phyloP scores from a whole-genome alignment of 1,140 invertebrate species.

The Plodia interpunctella region DNA sequence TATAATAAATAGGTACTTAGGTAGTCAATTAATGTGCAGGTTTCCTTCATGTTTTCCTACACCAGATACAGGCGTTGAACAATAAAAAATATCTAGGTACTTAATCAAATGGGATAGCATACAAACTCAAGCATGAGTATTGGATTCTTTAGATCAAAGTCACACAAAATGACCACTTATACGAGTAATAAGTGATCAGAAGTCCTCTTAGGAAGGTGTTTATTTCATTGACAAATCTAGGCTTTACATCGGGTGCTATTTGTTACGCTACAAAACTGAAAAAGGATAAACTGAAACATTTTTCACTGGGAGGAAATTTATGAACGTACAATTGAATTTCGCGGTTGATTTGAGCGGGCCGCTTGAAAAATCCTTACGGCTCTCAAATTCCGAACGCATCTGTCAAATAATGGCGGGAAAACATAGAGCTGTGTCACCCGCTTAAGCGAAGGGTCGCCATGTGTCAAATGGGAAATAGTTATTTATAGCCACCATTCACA shows the following conservation, averaged over 20 bases:
- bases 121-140: no score
- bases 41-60: no score
- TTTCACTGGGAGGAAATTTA: conserved; percentile 66
- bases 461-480: conserved; percentile 74
- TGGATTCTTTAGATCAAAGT: no score
- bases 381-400: conserved; percentile 66
- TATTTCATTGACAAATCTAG: background rate
- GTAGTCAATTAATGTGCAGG: no score
- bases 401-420: conserved; percentile 71
- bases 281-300: conserved; percentile 44
- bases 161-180: no score
- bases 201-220: background rate
- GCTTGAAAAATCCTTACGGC: conserved; percentile 65
- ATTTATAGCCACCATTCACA: conserved; percentile 74
- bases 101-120: no score
- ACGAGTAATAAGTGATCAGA: no score
- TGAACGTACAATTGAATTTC: conserved; percentile 72
- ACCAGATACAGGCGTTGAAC: no score
- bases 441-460: conserved; percentile 58
- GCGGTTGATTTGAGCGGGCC: conserved; percentile 67
- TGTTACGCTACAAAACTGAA: conserved; percentile 23
- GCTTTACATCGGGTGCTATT: background rate
- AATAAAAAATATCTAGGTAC: no score
- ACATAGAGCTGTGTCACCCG: conserved; percentile 50
- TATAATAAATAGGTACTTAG: no score